Conservation (phyloP, 2,888 invertebrate genomes). For the Carterocephalus palaemon region DNA sequence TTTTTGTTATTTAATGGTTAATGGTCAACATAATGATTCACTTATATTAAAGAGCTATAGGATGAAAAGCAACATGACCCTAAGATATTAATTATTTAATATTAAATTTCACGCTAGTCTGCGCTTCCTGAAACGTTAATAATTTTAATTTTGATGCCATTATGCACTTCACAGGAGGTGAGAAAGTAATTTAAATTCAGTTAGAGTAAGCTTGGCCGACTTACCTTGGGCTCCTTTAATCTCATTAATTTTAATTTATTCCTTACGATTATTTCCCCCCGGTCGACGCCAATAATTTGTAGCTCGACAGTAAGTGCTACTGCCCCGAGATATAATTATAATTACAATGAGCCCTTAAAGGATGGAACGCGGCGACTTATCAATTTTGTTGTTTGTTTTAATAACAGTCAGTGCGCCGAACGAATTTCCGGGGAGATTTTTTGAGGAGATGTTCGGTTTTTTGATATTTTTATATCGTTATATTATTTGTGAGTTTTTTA, state of each 20-base stretch:
- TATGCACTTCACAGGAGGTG: constrained; percentile 72
- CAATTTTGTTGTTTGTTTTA: constrained; percentile 10
- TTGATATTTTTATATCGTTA: no score
- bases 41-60: no score
- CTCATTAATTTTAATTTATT: constrained; percentile 77
- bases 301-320: constrained; percentile 17
- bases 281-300: constrained; percentile 52
- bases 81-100: no score
- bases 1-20: no score
- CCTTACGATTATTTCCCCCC: constrained; percentile 64
- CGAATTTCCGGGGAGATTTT: no score
- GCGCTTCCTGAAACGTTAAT: constrained; percentile 51
- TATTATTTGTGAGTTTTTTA: no score
- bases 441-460: no score
- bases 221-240: constrained; percentile 64
- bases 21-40: no score
- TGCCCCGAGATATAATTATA: constrained; percentile 14
- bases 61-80: no score
- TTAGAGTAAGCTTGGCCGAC: constrained; percentile 53
- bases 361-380: constrained; percentile 8
- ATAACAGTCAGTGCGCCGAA: no score
- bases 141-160: constrained; percentile 67
- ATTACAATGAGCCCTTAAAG: constrained; percentile 17
- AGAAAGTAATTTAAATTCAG: constrained; percentile 72
- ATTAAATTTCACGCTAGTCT: no score